Evolutionary conservation across 1,140 invertebrate genomes (phyloP), one percentile per base, ranked within the genome.

Genomic region (Caenorhabditis inopinata): DNA sequence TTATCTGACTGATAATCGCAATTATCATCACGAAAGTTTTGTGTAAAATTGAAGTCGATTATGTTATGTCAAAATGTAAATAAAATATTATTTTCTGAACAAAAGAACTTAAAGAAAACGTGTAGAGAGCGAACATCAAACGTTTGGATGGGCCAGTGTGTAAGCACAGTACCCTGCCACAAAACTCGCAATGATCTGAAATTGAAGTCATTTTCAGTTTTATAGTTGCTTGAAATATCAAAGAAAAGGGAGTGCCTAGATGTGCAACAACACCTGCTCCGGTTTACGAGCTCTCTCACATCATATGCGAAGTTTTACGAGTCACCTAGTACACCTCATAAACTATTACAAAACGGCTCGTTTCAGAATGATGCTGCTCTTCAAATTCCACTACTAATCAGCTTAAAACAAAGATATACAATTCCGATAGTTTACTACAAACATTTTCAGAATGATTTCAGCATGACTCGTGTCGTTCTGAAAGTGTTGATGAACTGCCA

Each of bases 151-250:
- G 23, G 58, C 58, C 16, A 78, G 21, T 27, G 35, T 58, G 48
- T 78, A 78, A 0, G 76, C 76, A 62, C 76, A 35, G 16, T 78
- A 80, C 12, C 78, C 78, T 23, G 78, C 78, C 45, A 80, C 23
- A 45, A 80, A 80, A 58, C 78, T 74, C 7, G 78, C 78, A 42
- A 80, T 51, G 18, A 80, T 76, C 78, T 79, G 73, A 46, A 79
- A 74, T 18, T 27, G 51, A 79, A 42, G n/a, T n/a, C 38, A 42
- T 42, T 42, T 42, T n/a, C n/a, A n/a, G n/a, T n/a, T n/a, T n/a
- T n/a, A n/a, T n/a, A n/a, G n/a, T n/a, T n/a, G n/a, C n/a, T n/a
- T n/a, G n/a, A n/a, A n/a, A n/a, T n/a, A n/a, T n/a, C n/a, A n/a
- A n/a, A n/a, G n/a, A n/a, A n/a, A n/a, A n/a, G n/a, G n/a, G n/a